Evolutionary conservation across 2,113 vertebrate genomes (phyloP), one percentile per base, ranked within the genome.

Genomic region (Pleuronectes platessa): DNA sequence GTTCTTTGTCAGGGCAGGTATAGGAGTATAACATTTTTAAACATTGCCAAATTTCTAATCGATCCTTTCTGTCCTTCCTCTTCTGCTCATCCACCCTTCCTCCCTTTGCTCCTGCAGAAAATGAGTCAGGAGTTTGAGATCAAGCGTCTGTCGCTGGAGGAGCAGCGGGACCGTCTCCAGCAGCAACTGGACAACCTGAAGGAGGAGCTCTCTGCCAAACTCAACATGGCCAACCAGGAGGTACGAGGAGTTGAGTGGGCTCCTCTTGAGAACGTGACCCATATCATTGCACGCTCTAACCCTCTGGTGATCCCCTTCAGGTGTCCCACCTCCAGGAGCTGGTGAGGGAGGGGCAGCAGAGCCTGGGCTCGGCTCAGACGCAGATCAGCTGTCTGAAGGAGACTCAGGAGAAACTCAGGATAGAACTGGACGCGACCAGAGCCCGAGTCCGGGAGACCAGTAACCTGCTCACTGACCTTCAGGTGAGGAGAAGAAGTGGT

Each of bases 91-190:
- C 2, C 3, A 2, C 47, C 35, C 10, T 11, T 60, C 55, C 7
- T 61, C 15, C 2, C 17, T 10, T 26, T 9, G 18, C 14, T 6
- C 71, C 74, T 64, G 2, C 89, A 99, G 98, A 97, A 99, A 87
- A 88, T 98, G 91, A 96, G 97, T 62, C 97, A 99, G 90, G 96
- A 97, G 85, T 96, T 96, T 93, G 96, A 97, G 92, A 98, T 97
- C 40, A 96, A 97, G 73, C 96, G 94, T 15, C 78, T 96, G 72
- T 95, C 94, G 6, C 77, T 99, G 90, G 97, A 98, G 92, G 96
- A 96, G 18, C 96, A 97, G 92, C 95, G 96, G 71, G 96, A 94
- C 86, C 95, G 95, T 40, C 94, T 98, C 59, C 95, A 95, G 78
- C 96, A 96, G 84, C 95, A 98, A 66, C 86, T 99, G 54, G 96